phyloP scores from a whole-genome alignment of 2,113 vertebrate species.

The Orthonyx spaldingii region DNA sequence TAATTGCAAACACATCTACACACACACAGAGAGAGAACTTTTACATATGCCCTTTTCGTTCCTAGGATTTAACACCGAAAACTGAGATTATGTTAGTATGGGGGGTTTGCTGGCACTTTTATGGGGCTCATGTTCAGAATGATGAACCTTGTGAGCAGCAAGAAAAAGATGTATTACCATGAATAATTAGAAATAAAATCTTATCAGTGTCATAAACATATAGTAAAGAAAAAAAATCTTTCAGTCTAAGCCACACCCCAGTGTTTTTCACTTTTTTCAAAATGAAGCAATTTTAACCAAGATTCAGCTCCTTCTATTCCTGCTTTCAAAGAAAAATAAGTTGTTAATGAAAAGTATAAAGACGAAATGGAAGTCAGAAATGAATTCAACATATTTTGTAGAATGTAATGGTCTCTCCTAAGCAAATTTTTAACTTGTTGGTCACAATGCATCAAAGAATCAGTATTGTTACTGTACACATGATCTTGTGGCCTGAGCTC shows the following conservation, averaged over 20 bases:
- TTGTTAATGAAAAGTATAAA: neutral
- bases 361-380: neutral
- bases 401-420: neutral
- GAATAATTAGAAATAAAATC: conserved; percentile 38
- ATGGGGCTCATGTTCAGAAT: neutral
- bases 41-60: neutral
- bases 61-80: conserved; percentile 6
- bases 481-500: neutral
- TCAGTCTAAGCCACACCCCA: neutral
- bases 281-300: neutral
- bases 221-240: neutral
- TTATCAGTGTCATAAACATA: neutral
- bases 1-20: conserved; percentile 48
- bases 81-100: neutral
- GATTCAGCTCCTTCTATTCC: neutral
- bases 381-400: neutral
- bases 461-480: neutral
- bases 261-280: neutral
- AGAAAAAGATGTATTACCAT: neutral
- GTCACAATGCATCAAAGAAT: neutral
- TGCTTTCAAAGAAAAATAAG: neutral
- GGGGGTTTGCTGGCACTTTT: neutral
- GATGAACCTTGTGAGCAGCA: neutral
- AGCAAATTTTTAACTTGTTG: neutral
- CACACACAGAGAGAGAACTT: neutral